These are phyloP conservation scores for Drosophila paucipuncta DNA, from an alignment of 2,888 invertebrate species.

Conservation along the genomic window DNA sequence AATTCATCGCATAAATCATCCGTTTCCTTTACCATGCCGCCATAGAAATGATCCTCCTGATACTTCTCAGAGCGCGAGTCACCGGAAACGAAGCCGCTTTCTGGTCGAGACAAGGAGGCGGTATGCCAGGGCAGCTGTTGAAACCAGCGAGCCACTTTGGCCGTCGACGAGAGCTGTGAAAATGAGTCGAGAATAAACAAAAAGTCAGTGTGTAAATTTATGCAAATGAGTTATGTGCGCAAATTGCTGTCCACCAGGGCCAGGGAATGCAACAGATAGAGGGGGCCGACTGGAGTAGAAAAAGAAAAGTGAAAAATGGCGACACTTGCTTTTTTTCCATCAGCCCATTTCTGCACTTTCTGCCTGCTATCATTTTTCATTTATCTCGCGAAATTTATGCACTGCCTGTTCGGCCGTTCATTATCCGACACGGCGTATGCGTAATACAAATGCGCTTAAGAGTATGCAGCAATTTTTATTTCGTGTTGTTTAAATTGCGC, in stretches of 20 bases:
- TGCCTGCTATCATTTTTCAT: conserved; percentile 68
- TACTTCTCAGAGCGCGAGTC: conserved; percentile 87
- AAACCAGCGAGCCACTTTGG: conserved; percentile 93
- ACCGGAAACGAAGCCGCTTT: conserved; percentile 92
- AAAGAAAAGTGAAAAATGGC: conserved; percentile 62
- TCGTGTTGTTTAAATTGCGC: conserved; percentile 45
- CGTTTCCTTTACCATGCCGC: conserved; percentile 80
- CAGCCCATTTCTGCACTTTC: conserved; percentile 22
- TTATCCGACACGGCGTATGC: conserved; percentile 49
- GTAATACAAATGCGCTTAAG: conserved; percentile 56
- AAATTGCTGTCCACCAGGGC: conserved; percentile 72
- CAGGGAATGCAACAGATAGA: conserved; percentile 7
- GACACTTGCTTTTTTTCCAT: conserved; percentile 59
- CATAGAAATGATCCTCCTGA: conserved; percentile 85
- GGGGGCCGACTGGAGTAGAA: background rate
- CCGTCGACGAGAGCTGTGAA: conserved; percentile 90
- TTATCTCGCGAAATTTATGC: conserved; percentile 71
- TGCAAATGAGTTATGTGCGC: conserved; percentile 80
- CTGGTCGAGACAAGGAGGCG: conserved; percentile 89
- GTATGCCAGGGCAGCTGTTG: conserved; percentile 87
- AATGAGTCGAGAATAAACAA: conserved; percentile 48
- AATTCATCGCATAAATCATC: conserved; percentile 87
- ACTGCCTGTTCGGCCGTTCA: conserved; percentile 65
- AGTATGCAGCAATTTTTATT: conserved; percentile 39
- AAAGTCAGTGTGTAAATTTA: conserved; percentile 77